Percentiles rank a stretch among this genome's conserved stretches.
phyloP scores from a whole-genome alignment of 2,888 invertebrate genomes.

The Erebia ligea region DNA sequence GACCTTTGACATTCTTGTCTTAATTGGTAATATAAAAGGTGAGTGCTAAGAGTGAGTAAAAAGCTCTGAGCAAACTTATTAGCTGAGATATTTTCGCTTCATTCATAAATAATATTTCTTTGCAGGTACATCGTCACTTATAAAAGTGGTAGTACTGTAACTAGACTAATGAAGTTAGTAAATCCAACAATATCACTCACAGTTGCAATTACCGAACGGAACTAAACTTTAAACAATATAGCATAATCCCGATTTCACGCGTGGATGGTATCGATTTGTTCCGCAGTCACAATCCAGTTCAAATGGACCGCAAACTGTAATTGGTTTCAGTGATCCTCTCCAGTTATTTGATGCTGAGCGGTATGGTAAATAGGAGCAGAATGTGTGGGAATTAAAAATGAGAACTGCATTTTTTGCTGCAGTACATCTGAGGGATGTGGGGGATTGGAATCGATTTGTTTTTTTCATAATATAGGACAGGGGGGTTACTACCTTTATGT shows the following conservation, averaged over 20 bases:
- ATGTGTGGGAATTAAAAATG: conserved; percentile 14
- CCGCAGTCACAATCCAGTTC: conserved; percentile 18
- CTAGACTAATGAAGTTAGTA: background rate
- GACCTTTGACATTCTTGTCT: no score
- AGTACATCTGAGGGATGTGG: background rate
- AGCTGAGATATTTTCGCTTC: no score
- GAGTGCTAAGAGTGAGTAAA: no score
- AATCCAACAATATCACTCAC: background rate
- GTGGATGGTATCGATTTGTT: conserved; percentile 19
- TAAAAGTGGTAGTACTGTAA: no score
- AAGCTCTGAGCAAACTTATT: no score
- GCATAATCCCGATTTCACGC: conserved; percentile 9
- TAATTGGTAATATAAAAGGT: no score
- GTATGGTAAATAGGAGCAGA: conserved; percentile 1
- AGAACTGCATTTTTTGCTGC: background rate
- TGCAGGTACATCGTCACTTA: no score
- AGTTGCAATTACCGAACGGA: background rate
- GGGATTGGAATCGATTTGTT: background rate
- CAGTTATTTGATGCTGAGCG: conserved; percentile 10
- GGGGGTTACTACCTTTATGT: no score
- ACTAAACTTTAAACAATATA: conserved; percentile 1
- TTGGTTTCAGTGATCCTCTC: conserved; percentile 20
- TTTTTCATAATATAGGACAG: no score
- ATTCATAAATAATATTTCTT: no score
- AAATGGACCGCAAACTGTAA: conserved; percentile 28